Evolutionary conservation across 2,113 vertebrate species (phyloP), one percentile per base, ranked within the genome.

Genomic region (Gasterosteus aculeatus): DNA sequence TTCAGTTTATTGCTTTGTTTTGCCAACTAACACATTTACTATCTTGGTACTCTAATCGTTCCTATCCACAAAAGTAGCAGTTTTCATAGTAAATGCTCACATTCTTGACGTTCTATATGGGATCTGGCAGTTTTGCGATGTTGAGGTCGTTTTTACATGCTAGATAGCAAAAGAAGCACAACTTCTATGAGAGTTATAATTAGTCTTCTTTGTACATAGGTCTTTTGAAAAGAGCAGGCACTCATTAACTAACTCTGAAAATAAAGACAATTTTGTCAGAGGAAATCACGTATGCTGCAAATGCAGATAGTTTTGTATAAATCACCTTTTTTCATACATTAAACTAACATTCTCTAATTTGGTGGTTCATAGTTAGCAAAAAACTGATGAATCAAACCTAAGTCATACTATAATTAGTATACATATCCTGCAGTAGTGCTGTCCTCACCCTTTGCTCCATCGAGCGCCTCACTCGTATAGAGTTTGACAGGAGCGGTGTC

Each of bases 401-500:
- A 56, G 22, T 29, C 53, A 26, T 5, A 56, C 53, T 11, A 14
- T 56, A 14, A 56, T 56, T 56, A 73, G 58, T 10, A 42, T 56
- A 69, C 33, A n/a, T 65, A 39, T 66, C 42, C 67, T 53, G 33
- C 46, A 18, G 73, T 33, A 22, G 56, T 2, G 22, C 56, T 53
- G 53, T 38, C 39, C 16, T 75, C 78, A 64, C 76, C 80, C 65
- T 60, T 35, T 42, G 60, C 77, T 66, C 39, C 80, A 67, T 10
- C 61, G 65, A 75, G 66, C 7, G 3, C 33, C 35, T 59, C 3
- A 11, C 60, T 15, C 6, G 72, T 71, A 72, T 69, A 39, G 33
- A 72, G 49, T 62, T 53, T 72, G 83, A 86, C 83, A 67, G 15
- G 0, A 82, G 75, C 83, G 80, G 77, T 47, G 58, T 77, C 72